Evolutionary conservation across 2,888 invertebrate species (phyloP).

Genomic region (Limnephilus marmoratus): DNA sequence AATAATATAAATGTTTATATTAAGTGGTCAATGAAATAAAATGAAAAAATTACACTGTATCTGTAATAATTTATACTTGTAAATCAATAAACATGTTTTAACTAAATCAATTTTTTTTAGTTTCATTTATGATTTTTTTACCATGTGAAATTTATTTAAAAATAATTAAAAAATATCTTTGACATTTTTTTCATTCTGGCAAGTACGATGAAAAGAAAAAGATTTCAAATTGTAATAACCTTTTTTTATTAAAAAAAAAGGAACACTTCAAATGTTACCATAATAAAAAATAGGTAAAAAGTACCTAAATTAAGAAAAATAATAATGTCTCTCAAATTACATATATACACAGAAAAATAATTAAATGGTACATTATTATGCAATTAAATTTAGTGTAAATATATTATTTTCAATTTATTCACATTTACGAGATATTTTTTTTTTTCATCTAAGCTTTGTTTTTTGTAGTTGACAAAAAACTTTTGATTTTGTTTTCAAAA

Average conservation of each 20-base stretch:
- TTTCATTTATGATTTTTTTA: conserved; percentile 42
- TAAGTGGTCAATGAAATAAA: background rate
- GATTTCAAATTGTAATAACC: background rate
- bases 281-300: background rate
- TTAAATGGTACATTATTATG: background rate
- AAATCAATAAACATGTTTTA: conserved; percentile 38
- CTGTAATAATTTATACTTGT: conserved; percentile 22
- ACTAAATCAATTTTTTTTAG: conserved; percentile 34
- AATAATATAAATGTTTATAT: conserved; percentile 31
- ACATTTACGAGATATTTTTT: background rate
- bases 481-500: background rate
- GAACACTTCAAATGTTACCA: conserved; percentile 8
- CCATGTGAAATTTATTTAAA: conserved; percentile 20
- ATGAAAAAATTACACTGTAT: conserved; percentile 21
- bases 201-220: background rate
- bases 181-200: conserved; percentile 29
- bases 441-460: background rate
- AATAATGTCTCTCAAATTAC: background rate
- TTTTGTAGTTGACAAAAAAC: background rate
- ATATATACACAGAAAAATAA: background rate
- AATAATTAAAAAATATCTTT: background rate
- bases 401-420: background rate
- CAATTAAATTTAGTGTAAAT: background rate
- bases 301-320: background rate
- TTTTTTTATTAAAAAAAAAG: background rate